phyloP scores from a whole-genome alignment of 2,113 vertebrate genomes.

The Polypterus bichir region DNA sequence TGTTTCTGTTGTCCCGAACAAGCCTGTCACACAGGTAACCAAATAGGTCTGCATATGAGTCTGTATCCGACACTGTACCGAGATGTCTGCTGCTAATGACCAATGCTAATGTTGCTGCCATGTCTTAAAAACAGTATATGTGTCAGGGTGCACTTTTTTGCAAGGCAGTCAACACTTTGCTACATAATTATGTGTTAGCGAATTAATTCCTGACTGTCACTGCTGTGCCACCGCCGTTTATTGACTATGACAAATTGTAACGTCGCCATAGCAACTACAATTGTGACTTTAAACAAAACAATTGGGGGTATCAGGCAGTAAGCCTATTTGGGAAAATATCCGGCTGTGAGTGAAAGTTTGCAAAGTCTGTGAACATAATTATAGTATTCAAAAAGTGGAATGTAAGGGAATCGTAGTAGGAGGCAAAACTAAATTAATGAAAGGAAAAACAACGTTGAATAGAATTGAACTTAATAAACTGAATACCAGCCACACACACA shows the following conservation, averaged over 20 bases:
- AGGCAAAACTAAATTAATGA: too few relatives aligned
- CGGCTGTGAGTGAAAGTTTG: slow-evolving; percentile 4
- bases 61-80: slow-evolving; percentile 75
- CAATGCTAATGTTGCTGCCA: slow-evolving; percentile 97
- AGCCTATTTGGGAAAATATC: slow-evolving; percentile 55
- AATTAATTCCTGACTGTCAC: slow-evolving; percentile 91
- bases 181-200: slow-evolving; percentile 90
- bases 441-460: too few relatives aligned
- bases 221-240: slow-evolving; percentile 64
- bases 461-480: too few relatives aligned
- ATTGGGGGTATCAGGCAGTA: slow-evolving; percentile 52
- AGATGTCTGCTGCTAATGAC: slow-evolving; percentile 96
- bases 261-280: slow-evolving; percentile 69
- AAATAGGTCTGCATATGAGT: slow-evolving; percentile 93
- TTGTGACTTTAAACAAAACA: slow-evolving; percentile 59
- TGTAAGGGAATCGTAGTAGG: too few relatives aligned
- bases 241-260: slow-evolving; percentile 76
- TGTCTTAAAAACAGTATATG: slow-evolving; percentile 73
- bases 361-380: not conserved
- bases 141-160: slow-evolving; percentile 77
- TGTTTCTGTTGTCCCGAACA: slow-evolving; percentile 99
- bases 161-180: slow-evolving; percentile 86
- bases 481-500: too few relatives aligned
- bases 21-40: slow-evolving; percentile 99
- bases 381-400: not conserved